Evolutionary conservation across 2,888 invertebrate genomes (phyloP).

Genomic region (Ferrisia virgata): DNA sequence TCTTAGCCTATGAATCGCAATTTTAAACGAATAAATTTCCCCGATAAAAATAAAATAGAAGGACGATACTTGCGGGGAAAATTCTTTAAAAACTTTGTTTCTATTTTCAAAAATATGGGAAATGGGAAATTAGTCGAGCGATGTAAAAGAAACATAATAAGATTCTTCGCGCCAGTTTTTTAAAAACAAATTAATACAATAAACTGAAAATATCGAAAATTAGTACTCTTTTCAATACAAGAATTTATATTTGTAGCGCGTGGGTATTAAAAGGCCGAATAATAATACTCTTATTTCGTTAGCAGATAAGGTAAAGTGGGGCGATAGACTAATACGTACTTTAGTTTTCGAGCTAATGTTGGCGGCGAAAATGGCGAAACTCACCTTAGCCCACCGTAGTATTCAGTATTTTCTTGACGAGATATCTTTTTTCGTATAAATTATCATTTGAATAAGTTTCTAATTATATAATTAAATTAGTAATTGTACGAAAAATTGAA

Average conservation of each 20-base stretch:
- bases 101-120: not conserved
- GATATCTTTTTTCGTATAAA: constrained; percentile 1
- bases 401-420: not conserved
- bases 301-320: too few relatives aligned
- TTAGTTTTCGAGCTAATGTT: not conserved
- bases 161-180: not conserved
- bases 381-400: not conserved
- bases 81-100: not conserved
- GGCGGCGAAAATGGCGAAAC: not conserved
- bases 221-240: not conserved
- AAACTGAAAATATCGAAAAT: constrained; percentile 6
- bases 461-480: constrained; percentile 16
- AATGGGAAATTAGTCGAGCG: not conserved
- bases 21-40: not conserved
- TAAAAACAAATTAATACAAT: not conserved
- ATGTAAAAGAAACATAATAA: not conserved
- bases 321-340: not conserved
- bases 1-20: too few relatives aligned
- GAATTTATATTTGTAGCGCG: not conserved
- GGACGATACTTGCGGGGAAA: too few relatives aligned
- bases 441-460: constrained; percentile 6
- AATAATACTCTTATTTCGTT: not conserved
- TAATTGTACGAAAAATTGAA: not conserved
- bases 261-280: not conserved
- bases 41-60: too few relatives aligned